Evolutionary conservation across 2,797 vertebrate genomes (phyloP), one percentile per base, ranked within the genome.

Genomic region (Cyclura pinguis): DNA sequence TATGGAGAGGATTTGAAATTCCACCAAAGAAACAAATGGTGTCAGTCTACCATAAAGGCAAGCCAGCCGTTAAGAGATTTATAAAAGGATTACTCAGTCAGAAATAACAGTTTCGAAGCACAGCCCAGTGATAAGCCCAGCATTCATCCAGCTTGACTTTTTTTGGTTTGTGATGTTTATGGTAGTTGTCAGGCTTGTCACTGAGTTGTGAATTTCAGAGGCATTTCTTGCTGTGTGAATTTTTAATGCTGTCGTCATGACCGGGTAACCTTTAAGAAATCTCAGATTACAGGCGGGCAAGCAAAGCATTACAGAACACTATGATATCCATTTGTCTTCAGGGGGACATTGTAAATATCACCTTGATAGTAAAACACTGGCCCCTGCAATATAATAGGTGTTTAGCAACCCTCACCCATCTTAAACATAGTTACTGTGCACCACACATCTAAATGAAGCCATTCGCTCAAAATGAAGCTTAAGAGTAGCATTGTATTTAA

Each of bases 191-290:
- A 57, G 67, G 89, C 90, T 88, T 89, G 76, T 64, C 1, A 0
- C 88, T 93, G 86, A 64, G 76, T 90, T 93, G 52, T 84, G 85
- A 69, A 42, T 77, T 83, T 94, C 50, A 62, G 77, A 87, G 74
- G 59, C 69, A 50, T 84, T 94, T 64, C 42, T 92, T 91, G 89
- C 83, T 84, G n/a, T 90, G 55, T 93, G n/a, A 85, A 87, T 62
- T 84, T 90, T 1, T 88, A 86, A 59, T 8, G 87, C 87, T 62
- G 93, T 82, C 90, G 35, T 35, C 50, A 83, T 93, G 93, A 95
- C 85, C 94, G 94, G 91, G 59, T 95, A 93, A 91, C 86, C 42
- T 91, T 90, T 91, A 94, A 88, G 83, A 69, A 74, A 85, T 42
- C 89, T 92, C 91, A 73, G 77, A 86, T 32, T 88, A 80, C 84